Evolutionary conservation across 1,140 invertebrate genomes (phyloP), one percentile per base, ranked within the genome.

Genomic region (Eriosoma lanigerum): DNA sequence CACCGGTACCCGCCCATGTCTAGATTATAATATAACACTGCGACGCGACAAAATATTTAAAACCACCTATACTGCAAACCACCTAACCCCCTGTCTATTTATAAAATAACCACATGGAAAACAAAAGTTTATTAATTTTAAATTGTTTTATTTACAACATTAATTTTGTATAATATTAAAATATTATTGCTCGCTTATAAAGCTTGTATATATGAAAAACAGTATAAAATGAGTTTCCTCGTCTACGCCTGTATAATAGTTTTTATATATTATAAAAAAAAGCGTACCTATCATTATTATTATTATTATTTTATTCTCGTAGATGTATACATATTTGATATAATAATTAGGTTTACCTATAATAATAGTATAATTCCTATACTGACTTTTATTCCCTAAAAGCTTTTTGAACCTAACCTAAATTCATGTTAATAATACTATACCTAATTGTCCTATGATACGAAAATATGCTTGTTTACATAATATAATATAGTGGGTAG

Each of bases 321-420:
- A 38, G 3, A 38, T 4, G 32, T 38, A 38, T 38, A 38, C 32
- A 3, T 38, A 38, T 38, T 38, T 58, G 19, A n/a, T 54, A 21
- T 38, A 29, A 44, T 60, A 76, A 38, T 58, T n/a, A n/a, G n/a
- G 19, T 75, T 3, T 54, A 19, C 19, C 17, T 38, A 60, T 17
- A 44, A 21, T 48, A 78, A n/a, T n/a, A n/a, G n/a, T n/a, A n/a
- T n/a, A n/a, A n/a, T n/a, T n/a, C 48, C 48, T 78, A 19, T 19
- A 66, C 56, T 60, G 60, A 78, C 54, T 76, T 38, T 58, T 76
- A 48, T 78, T 78, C 75, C 75, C 75, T 78, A 38, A 4, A 78
- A 56, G 56, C 75, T 78, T 78, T 76, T 76, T 29, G 15, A 26
- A 38, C 32, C 38, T 62, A 60, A 78, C 56, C 75, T 60, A 56